phyloP scores from a whole-genome alignment of 2,888 invertebrate species.

The Cyaniris semiargus region DNA sequence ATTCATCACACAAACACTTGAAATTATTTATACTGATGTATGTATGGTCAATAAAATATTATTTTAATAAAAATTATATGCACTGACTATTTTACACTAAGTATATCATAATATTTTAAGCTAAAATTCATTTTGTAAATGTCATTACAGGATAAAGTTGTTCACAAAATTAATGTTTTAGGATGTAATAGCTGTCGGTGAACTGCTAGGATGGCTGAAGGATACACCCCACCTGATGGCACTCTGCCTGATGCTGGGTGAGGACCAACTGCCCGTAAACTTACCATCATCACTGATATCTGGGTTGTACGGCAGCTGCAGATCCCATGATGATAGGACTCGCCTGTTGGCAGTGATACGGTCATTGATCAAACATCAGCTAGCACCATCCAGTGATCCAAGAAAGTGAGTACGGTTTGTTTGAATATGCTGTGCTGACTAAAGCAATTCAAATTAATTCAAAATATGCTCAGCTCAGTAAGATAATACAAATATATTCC shows the following conservation, averaged over 20 bases:
- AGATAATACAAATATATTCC: too few species aligned
- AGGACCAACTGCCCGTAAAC: conserved; percentile 65
- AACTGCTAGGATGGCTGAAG: conserved; percentile 72
- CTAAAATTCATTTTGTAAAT: not conserved
- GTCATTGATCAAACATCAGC: conserved; percentile 68
- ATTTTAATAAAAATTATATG: too few species aligned
- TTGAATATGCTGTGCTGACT: not conserved
- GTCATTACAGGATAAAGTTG: too few species aligned
- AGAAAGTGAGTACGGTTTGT: conserved; percentile 61
- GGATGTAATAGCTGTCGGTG: conserved; percentile 71
- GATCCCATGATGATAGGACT: conserved; percentile 59
- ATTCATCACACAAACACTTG: not conserved
- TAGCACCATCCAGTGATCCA: conserved; percentile 66
- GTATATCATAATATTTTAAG: too few species aligned
- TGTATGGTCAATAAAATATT: too few species aligned
- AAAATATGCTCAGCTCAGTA: not conserved
- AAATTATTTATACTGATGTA: too few species aligned
- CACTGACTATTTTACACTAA: too few species aligned
- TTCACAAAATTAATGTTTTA: conserved; percentile 41
- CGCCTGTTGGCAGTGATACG: conserved; percentile 64
- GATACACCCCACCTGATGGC: conserved; percentile 72
- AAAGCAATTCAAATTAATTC: not conserved
- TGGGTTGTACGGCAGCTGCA: conserved; percentile 70
- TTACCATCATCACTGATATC: conserved; percentile 64
- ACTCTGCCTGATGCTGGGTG: conserved; percentile 69